Percentiles rank a stretch among this genome's conserved stretches.
Conservation (phyloP, 2,113 vertebrate species). For the Limanda limanda region DNA sequence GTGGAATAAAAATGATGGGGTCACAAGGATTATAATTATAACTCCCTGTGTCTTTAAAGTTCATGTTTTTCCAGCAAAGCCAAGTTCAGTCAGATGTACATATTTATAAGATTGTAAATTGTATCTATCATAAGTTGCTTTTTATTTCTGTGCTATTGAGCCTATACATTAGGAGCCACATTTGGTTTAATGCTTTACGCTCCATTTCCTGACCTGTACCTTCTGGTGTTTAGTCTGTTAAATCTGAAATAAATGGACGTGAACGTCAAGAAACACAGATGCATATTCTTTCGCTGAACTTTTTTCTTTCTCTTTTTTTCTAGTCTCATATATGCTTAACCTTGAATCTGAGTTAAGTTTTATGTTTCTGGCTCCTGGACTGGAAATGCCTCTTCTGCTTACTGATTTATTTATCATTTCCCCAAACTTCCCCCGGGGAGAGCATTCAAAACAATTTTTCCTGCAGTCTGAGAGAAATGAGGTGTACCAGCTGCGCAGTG, state of each 20-base stretch:
- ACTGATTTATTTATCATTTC: conserved; percentile 80
- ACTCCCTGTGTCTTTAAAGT: background rate
- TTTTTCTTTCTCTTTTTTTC: conserved; percentile 29
- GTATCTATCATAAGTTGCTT: conserved; percentile 3
- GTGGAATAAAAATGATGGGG: conserved; percentile 7
- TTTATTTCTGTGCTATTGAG: background rate
- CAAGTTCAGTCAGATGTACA: background rate
- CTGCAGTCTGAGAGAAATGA: conserved; percentile 56
- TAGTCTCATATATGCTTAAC: conserved; percentile 59
- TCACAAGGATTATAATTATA: conserved; percentile 30
- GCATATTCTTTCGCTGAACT: conserved; percentile 19
- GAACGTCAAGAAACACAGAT: conserved; percentile 33
- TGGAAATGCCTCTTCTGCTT: conserved; percentile 72
- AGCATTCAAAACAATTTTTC: conserved; percentile 67
- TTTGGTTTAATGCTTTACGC: conserved; percentile 4
- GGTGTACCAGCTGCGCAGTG: conserved; percentile 47
- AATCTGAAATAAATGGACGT: conserved; percentile 30
- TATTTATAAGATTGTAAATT: background rate
- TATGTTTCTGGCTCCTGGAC: conserved; percentile 64
- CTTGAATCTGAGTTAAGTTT: conserved; percentile 67
- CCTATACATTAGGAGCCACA: background rate
- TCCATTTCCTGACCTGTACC: conserved; percentile 15
- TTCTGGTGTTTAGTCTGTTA: background rate
- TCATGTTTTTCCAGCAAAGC: background rate
- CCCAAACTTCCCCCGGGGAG: conserved; percentile 42